phyloP scores from a whole-genome alignment of 2,113 vertebrate genomes.

The Pseudopodoces humilis region DNA sequence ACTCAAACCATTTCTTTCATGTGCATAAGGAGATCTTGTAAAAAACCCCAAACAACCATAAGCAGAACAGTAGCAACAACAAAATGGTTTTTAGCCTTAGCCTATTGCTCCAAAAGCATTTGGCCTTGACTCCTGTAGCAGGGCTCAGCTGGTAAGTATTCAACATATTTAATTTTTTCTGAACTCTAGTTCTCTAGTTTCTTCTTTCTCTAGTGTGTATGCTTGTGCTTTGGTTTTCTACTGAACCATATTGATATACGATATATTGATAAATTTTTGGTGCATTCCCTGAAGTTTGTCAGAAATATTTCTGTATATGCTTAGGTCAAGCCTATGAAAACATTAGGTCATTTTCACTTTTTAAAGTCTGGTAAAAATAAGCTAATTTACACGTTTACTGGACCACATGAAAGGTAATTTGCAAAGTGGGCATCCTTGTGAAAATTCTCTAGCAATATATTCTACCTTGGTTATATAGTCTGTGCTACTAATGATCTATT shows the following conservation, averaged over 20 bases:
- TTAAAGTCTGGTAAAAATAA: neutral
- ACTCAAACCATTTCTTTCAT: neutral
- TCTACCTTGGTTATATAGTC: neutral
- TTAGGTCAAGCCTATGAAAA: neutral
- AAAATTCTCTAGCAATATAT: neutral
- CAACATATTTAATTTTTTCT: neutral
- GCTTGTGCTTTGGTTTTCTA: neutral
- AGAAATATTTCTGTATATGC: neutral
- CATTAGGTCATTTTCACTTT: neutral
- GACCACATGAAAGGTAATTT: neutral
- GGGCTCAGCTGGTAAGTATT: neutral
- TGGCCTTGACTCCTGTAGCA: neutral
- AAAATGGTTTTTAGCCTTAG: neutral
- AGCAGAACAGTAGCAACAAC: neutral
- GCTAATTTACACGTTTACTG: neutral
- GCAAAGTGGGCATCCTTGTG: neutral
- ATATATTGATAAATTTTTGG: neutral
- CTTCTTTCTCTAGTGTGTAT: neutral
- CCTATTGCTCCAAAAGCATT: neutral
- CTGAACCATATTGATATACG: neutral
- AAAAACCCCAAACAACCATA: neutral
- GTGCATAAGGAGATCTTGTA: neutral
- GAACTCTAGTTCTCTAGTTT: neutral
- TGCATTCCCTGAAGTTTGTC: neutral
- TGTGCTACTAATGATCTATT: neutral